Percentiles rank a stretch among this genome's conserved stretches.
Evolutionary conservation across 2,888 invertebrate genomes (phyloP).

Genomic region (Drosophila kuntzei): DNA sequence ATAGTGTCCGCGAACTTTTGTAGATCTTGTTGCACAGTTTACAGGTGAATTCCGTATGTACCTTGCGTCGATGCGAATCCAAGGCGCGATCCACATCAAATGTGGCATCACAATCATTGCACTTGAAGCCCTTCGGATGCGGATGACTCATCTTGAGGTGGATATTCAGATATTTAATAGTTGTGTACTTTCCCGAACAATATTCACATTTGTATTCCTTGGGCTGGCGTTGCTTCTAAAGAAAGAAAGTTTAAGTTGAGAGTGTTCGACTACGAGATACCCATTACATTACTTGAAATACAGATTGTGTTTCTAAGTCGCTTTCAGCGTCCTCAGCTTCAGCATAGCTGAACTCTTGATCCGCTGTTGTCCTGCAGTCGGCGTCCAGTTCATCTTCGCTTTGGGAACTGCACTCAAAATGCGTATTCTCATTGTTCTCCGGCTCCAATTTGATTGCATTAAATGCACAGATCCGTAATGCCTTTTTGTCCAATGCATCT

Average conservation of each 20-base stretch:
- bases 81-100: conserved; percentile 67
- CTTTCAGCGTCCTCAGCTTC: conserved; percentile 13
- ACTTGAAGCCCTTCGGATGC: conserved; percentile 67
- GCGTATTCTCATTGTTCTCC: conserved; percentile 1
- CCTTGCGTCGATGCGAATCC: conserved; percentile 61
- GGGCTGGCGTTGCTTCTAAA: conserved; percentile 41
- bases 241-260: not conserved
- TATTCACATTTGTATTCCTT: conserved; percentile 59
- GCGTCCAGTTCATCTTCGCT: conserved; percentile 23
- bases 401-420: not conserved
- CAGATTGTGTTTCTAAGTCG: conserved; percentile 37
- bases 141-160: conserved; percentile 70
- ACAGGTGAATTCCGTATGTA: conserved; percentile 67
- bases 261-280: no score
- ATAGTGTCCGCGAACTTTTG: conserved; percentile 67
- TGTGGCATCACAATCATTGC: conserved; percentile 58
- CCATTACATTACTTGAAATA: conserved; percentile 50
- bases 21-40: conserved; percentile 71
- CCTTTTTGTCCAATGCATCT: not conserved
- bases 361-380: not conserved
- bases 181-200: conserved; percentile 61
- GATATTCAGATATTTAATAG: conserved; percentile 63
- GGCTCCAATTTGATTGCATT: conserved; percentile 16
- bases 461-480: conserved; percentile 23
- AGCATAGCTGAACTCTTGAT: conserved; percentile 4